A percentile compares a stretch with the other conserved stretches of the same genome.
Evolutionary conservation across 2,113 vertebrate species (phyloP).

Genomic region (Elaphurus davidianus): DNA sequence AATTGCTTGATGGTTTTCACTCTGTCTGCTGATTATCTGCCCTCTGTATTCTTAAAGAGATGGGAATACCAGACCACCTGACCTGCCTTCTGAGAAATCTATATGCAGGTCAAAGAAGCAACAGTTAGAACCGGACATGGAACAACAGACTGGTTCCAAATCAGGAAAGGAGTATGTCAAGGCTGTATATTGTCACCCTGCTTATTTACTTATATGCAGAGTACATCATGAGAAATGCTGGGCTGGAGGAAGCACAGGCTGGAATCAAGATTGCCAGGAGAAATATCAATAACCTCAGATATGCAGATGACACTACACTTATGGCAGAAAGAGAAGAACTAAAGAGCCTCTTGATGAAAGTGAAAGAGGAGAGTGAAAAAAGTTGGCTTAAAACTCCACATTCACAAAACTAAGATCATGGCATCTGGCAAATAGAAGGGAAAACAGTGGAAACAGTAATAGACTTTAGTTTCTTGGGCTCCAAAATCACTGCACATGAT

Average conservation of each 20-base stretch:
- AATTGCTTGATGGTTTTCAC: background rate
- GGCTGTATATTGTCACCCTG: background rate
- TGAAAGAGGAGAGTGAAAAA: background rate
- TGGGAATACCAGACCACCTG: background rate
- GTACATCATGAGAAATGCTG: background rate
- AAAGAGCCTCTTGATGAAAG: background rate
- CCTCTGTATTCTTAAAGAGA: background rate
- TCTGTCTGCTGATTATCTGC: background rate
- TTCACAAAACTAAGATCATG: background rate
- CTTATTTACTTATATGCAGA: background rate
- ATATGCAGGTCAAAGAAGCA: background rate
- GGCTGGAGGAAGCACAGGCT: background rate
- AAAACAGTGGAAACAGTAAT: background rate
- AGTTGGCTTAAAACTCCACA: background rate
- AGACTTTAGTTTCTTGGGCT: background rate
- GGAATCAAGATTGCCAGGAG: background rate
- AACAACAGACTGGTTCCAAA: background rate
- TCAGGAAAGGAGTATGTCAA: background rate
- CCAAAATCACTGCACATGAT: background rate
- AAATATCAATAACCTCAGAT: background rate
- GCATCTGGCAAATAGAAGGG: background rate
- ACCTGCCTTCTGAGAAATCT: background rate
- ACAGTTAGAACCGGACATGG: background rate
- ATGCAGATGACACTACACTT: background rate
- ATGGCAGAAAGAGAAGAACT: background rate